Evolutionary conservation across 2,113 vertebrate genomes (phyloP).

Genomic region (Nerophis lumbriciformis): DNA sequence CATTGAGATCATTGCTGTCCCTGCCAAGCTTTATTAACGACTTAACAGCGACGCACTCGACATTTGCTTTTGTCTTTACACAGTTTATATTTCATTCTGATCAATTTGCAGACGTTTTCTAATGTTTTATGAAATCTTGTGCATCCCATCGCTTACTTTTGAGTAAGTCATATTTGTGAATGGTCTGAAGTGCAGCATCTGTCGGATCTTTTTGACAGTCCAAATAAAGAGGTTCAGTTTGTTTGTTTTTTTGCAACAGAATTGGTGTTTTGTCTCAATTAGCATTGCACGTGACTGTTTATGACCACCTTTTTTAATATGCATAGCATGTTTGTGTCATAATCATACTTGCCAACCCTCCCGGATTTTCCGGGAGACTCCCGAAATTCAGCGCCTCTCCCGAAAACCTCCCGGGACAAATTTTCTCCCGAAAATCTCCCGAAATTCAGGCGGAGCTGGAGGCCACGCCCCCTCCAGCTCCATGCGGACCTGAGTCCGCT

Average conservation of each 20-base stretch:
- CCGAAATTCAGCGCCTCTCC: too few relatives aligned
- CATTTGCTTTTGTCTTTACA: conserved; percentile 56
- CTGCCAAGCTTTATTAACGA: conserved; percentile 51
- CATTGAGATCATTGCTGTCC: conserved; percentile 40
- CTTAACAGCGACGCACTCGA: conserved; percentile 32
- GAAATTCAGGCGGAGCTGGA: too few relatives aligned
- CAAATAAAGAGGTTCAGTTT: conserved; percentile 69
- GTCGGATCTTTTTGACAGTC: conserved; percentile 58
- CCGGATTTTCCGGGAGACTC: too few relatives aligned
- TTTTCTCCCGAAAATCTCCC: too few relatives aligned
- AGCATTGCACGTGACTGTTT: not conserved
- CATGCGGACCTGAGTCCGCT: too few relatives aligned
- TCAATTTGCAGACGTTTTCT: conserved; percentile 56
- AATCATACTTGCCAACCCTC: too few relatives aligned
- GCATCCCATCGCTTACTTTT: conserved; percentile 62
- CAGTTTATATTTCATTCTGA: conserved; percentile 63
- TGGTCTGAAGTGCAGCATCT: conserved; percentile 64
- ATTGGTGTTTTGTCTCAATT: conserved; percentile 38
- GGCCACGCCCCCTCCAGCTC: too few relatives aligned
- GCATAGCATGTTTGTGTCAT: too few relatives aligned
- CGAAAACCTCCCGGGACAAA: too few relatives aligned
- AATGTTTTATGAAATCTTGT: conserved; percentile 67
- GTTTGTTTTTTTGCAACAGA: conserved; percentile 53
- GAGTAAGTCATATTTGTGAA: conserved; percentile 62
- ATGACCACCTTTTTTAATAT: too few relatives aligned